Evolutionary conservation across 2,888 invertebrate species (phyloP).

Genomic region (Mythimna ferrago): DNA sequence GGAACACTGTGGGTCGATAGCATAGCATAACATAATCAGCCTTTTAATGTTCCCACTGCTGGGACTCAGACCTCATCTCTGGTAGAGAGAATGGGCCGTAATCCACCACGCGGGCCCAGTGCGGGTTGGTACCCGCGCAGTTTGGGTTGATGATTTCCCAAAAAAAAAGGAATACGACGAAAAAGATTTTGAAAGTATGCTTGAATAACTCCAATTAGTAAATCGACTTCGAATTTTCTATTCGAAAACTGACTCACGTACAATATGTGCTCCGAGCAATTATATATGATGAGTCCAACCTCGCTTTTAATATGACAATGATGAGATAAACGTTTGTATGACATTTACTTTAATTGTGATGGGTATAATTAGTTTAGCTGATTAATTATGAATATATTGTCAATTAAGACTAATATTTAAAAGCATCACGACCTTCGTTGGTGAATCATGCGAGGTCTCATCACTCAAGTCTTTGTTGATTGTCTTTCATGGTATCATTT

Average conservation of each 20-base stretch:
- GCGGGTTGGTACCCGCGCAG: no score
- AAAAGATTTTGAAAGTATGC: neutral
- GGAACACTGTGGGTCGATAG: no score
- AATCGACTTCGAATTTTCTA: neutral
- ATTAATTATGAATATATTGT: slow-evolving; percentile 36
- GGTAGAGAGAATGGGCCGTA: no score
- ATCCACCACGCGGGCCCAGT: no score
- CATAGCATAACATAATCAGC: no score
- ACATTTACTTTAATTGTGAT: slow-evolving; percentile 52
- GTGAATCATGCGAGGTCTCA: slow-evolving; percentile 29
- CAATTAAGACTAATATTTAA: slow-evolving; percentile 20
- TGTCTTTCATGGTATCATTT: neutral
- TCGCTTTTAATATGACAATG: slow-evolving; percentile 33
- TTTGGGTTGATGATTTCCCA: no score
- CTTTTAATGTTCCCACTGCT: no score
- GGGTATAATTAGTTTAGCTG: slow-evolving; percentile 47
- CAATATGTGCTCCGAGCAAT: slow-evolving; percentile 10
- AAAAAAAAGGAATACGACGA: no score
- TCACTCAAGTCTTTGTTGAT: slow-evolving; percentile 8
- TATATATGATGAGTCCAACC: slow-evolving; percentile 21
- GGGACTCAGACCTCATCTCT: no score
- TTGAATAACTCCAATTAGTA: neutral
- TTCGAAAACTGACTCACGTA: neutral
- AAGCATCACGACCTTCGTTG: slow-evolving; percentile 30
- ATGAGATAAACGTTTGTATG: slow-evolving; percentile 38